These are phyloP conservation scores for Hydrozoanthus gracilis DNA, from an alignment of 92 coral and sea anemone species.

Conservation along the genomic window DNA sequence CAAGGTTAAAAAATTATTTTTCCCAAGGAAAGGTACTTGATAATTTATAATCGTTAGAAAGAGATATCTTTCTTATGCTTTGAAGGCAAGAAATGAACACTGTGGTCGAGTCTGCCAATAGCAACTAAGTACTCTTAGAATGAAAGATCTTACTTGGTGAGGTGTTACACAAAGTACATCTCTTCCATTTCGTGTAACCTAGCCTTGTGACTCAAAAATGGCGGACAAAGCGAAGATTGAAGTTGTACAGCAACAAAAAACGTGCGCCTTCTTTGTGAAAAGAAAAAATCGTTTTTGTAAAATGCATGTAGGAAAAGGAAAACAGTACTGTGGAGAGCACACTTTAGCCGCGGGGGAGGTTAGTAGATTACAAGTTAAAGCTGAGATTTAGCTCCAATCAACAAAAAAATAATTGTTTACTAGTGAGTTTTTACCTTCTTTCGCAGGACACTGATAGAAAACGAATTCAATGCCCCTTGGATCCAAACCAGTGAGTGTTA, in stretches of 20 bases:
- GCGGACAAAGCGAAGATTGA: slow-evolving; percentile 64
- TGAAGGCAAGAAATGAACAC: too few species aligned
- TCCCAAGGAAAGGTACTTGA: too few species aligned
- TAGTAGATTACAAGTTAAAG: neutral
- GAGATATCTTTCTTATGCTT: too few species aligned
- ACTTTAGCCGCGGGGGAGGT: slow-evolving; percentile 74
- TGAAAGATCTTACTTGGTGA: too few species aligned
- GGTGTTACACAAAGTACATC: too few species aligned
- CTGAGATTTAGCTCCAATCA: neutral
- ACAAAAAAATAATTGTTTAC: neutral
- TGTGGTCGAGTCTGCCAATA: too few species aligned
- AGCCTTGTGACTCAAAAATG: slow-evolving; percentile 68
- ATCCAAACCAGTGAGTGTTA: slow-evolving; percentile 89
- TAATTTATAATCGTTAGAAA: too few species aligned
- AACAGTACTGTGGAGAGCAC: slow-evolving; percentile 94
- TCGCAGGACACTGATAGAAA: slow-evolving; percentile 73
- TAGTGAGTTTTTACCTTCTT: neutral
- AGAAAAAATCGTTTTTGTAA: slow-evolving; percentile 89
- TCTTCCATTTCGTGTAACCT: neutral
- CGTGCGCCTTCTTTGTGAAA: slow-evolving; percentile 90
- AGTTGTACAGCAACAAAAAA: slow-evolving; percentile 5
- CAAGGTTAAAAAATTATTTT: too few species aligned
- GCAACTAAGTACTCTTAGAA: too few species aligned
- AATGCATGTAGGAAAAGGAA: slow-evolving; percentile 92
- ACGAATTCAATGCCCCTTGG: slow-evolving; percentile 92